Evolutionary conservation across 2,888 invertebrate species (phyloP).

Genomic region (Caenorhabditis auriculariae): DNA sequence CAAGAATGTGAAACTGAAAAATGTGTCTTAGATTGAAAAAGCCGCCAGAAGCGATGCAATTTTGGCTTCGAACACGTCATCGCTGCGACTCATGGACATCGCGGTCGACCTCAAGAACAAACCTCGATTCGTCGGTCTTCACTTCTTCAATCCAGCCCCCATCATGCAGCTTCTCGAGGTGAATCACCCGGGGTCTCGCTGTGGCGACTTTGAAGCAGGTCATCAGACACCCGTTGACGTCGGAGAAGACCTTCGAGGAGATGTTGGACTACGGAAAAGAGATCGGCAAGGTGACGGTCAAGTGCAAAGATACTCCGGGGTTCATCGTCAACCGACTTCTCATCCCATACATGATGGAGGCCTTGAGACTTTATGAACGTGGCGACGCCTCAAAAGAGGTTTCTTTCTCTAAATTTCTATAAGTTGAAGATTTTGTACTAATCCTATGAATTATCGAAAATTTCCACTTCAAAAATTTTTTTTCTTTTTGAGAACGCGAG

Average conservation of each 20-base stretch:
- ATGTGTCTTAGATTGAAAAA: too few species aligned
- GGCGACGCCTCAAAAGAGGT: too few species aligned
- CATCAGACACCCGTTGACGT: constrained; percentile 76
- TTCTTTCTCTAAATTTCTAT: too few species aligned
- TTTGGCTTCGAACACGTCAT: constrained; percentile 86
- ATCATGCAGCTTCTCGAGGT: constrained; percentile 84
- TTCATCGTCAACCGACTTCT: constrained; percentile 86
- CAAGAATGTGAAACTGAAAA: too few species aligned
- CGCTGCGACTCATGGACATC: constrained; percentile 80
- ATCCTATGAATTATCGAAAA: too few species aligned
- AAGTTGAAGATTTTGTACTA: too few species aligned
- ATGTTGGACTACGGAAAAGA: constrained; percentile 80
- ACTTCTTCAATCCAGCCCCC: constrained; percentile 89
- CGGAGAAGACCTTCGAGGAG: constrained; percentile 75
- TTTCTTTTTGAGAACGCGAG: too few species aligned
- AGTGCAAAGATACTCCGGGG: constrained; percentile 88
- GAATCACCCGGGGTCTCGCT: too few species aligned
- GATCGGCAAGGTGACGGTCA: constrained; percentile 81
- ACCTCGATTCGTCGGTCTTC: constrained; percentile 77
- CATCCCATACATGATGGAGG: constrained; percentile 81
- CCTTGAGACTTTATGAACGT: constrained; percentile 74
- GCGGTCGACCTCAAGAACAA: constrained; percentile 74
- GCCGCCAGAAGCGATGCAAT: constrained; percentile 73
- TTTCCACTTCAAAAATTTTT: too few species aligned
- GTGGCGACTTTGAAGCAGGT: constrained; percentile 66